Evolutionary conservation across 1,140 invertebrate species (phyloP).

Genomic region (Dinothrombium tinctorium): DNA sequence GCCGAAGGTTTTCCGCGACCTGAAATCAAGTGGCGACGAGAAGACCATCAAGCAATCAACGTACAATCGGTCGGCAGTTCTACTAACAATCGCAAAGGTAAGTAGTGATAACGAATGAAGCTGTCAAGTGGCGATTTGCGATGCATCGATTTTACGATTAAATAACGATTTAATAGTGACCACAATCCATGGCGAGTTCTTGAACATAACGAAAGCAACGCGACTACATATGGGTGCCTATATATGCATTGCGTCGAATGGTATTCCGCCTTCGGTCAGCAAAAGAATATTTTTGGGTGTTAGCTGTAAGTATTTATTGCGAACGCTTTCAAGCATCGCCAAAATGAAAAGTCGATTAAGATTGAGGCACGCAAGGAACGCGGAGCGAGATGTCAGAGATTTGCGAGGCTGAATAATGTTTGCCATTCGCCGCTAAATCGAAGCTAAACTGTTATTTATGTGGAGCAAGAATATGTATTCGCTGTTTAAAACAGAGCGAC

Average conservation of each 20-base stretch:
- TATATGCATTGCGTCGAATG: slow-evolving; percentile 56
- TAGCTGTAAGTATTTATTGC: slow-evolving; percentile 61
- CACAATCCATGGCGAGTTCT: slow-evolving; percentile 45
- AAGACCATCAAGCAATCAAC: slow-evolving; percentile 12
- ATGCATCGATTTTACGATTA: too few relatives aligned
- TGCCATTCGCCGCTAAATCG: too few relatives aligned
- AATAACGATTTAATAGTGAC: slow-evolving; percentile 34
- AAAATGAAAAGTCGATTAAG: too few relatives aligned
- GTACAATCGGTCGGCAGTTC: slow-evolving; percentile 10
- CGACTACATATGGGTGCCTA: slow-evolving; percentile 72
- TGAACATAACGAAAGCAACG: slow-evolving; percentile 59
- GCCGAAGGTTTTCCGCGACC: slow-evolving; percentile 68
- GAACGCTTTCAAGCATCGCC: too few relatives aligned
- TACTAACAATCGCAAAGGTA: slow-evolving; percentile 12
- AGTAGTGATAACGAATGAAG: too few relatives aligned
- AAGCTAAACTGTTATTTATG: too few relatives aligned
- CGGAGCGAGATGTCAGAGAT: too few relatives aligned
- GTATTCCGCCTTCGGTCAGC: slow-evolving; percentile 47
- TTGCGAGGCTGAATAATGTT: too few relatives aligned
- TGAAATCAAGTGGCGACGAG: slow-evolving; percentile 24
- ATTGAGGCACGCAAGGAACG: too few relatives aligned
- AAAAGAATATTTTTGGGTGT: slow-evolving; percentile 46
- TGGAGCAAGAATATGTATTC: too few relatives aligned
- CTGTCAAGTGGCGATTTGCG: too few relatives aligned
- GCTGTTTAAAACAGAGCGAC: too few relatives aligned